These are phyloP conservation scores for Ceryle rudis DNA, from an alignment of 2,797 vertebrate species.

Conservation along the genomic window DNA sequence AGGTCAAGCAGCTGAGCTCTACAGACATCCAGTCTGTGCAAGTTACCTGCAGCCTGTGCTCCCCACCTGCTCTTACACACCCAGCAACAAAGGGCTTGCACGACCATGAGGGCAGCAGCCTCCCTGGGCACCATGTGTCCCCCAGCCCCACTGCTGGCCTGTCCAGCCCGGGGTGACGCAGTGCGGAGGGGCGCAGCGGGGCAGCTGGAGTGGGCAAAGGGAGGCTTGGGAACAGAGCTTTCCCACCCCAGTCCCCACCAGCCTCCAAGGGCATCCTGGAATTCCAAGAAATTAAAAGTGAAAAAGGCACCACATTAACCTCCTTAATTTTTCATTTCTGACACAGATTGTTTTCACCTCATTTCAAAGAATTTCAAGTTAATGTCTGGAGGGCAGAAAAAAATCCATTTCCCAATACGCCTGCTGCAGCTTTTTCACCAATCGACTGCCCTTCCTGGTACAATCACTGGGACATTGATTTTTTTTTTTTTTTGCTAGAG, in stretches of 20 bases:
- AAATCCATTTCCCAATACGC: slow-evolving; percentile 94
- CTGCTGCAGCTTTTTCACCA: slow-evolving; percentile 85
- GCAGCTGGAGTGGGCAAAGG: background rate
- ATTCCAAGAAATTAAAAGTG: slow-evolving; percentile 73
- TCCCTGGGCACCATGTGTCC: accelerated
- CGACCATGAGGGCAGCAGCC: accelerated
- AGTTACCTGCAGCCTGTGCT: accelerated
- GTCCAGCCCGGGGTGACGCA: accelerated
- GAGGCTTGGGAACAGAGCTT: accelerated
- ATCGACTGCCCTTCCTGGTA: slow-evolving; percentile 91
- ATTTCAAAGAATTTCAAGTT: slow-evolving; percentile 82
- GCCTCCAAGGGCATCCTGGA: slow-evolving; percentile 72
- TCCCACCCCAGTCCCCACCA: background rate
- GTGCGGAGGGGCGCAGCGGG: accelerated
- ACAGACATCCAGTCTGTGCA: background rate
- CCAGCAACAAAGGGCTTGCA: background rate
- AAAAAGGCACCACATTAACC: slow-evolving; percentile 77
- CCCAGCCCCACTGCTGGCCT: background rate
- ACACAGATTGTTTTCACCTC: slow-evolving; percentile 78
- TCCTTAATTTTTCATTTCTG: slow-evolving; percentile 82
- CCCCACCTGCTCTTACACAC: background rate
- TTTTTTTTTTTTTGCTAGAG: slow-evolving; percentile 72
- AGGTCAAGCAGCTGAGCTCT: background rate
- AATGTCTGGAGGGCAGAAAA: slow-evolving; percentile 84
- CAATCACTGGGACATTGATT: slow-evolving; percentile 89